These are phyloP conservation scores for Lasioglossum pauxillum DNA, from an alignment of 2,888 invertebrate species.

Conservation along the genomic window DNA sequence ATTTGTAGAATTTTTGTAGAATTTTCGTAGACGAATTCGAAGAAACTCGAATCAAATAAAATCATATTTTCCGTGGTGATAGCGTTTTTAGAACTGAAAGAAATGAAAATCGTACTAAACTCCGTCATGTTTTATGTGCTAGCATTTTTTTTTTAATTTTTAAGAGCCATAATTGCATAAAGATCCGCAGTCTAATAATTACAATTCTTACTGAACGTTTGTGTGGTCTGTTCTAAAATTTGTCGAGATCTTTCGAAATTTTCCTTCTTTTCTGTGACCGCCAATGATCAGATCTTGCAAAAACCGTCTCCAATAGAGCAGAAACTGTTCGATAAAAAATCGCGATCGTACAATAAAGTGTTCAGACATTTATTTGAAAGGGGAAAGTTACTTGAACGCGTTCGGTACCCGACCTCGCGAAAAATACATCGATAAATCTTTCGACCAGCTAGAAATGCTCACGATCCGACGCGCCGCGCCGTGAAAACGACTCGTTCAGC, in stretches of 20 bases:
- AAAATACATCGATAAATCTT: constrained; percentile 24
- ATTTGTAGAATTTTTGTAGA: no score
- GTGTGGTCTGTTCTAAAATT: no score
- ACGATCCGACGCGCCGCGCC: not conserved
- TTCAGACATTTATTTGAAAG: not conserved
- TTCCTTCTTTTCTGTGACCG: not conserved
- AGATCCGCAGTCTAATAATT: no score
- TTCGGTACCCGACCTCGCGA: not conserved
- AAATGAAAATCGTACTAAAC: no score
- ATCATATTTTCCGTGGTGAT: no score
- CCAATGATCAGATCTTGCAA: not conserved
- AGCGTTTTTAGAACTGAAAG: no score
- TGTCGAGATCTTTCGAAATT: not conserved
- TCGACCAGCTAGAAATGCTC: not conserved
- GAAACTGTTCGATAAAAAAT: not conserved
- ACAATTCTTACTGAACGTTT: no score
- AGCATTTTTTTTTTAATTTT: no score
- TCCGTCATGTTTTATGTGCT: no score
- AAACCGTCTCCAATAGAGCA: not conserved
- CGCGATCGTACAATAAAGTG: not conserved
- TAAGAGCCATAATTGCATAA: no score
- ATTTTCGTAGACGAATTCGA: no score
- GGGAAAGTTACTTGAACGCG: not conserved
- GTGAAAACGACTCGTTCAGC: constrained; percentile 27
- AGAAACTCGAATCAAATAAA: no score